Percentiles rank a stretch among this genome's conserved stretches.
Conservation (phyloP, 2,113 vertebrate species). For the Grantiella picta region DNA sequence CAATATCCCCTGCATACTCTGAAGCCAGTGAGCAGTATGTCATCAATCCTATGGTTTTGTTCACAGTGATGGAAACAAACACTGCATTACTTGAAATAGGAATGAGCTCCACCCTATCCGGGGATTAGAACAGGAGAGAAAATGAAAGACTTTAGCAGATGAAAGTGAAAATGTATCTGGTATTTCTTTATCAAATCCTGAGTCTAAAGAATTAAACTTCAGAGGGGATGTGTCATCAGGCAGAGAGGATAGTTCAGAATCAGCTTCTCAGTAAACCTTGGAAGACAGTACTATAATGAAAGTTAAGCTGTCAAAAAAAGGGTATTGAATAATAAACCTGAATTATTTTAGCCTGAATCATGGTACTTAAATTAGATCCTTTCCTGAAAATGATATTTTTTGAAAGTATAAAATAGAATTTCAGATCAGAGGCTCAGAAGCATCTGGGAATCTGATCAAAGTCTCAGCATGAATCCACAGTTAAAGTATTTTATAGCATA, state of each 20-base stretch:
- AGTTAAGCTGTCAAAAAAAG: neutral
- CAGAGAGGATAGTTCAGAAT: neutral
- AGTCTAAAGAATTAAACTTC: neutral
- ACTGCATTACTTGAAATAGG: neutral
- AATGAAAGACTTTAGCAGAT: neutral
- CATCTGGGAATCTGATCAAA: neutral
- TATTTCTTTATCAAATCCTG: neutral
- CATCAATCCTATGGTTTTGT: neutral
- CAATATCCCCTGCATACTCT: neutral
- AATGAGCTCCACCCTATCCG: neutral
- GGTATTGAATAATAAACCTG: neutral
- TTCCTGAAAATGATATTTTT: neutral
- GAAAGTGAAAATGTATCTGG: neutral
- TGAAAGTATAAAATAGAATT: neutral
- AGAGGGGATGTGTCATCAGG: neutral
- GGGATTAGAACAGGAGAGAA: neutral
- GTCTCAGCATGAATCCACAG: neutral
- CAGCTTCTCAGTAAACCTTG: neutral
- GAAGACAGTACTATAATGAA: neutral
- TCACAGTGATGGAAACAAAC: neutral
- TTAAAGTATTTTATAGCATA: neutral
- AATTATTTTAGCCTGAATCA: neutral
- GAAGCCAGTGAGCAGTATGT: neutral
- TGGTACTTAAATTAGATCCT: neutral
- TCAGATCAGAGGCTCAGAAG: neutral